phyloP scores from a whole-genome alignment of 2,888 invertebrate genomes.

The Tenthredo livida region DNA sequence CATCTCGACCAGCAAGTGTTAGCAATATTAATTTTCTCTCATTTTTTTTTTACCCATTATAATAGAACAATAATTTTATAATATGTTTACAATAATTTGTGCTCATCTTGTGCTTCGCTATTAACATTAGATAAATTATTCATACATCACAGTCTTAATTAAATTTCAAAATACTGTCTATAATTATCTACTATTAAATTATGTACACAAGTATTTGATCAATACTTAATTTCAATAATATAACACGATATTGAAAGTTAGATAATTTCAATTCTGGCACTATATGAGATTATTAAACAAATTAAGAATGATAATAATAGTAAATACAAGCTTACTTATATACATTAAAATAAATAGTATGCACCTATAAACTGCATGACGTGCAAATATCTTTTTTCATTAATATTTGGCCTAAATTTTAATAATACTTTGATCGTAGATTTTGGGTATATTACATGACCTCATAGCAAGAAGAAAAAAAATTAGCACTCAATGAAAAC shows the following conservation, averaged over 20 bases:
- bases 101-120: conserved; percentile 12
- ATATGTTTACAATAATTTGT: conserved; percentile 27
- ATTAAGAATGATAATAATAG: conserved; percentile 5
- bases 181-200: conserved; percentile 16
- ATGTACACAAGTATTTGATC: conserved; percentile 38
- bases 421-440: conserved; percentile 38
- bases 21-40: conserved; percentile 5
- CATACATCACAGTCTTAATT: conserved; percentile 50
- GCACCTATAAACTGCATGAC: conserved; percentile 6
- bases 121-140: conserved; percentile 44
- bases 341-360: conserved; percentile 35
- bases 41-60: neutral
- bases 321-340: conserved; percentile 15
- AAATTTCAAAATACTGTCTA: conserved; percentile 36
- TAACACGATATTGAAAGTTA: conserved; percentile 4
- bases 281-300: conserved; percentile 16
- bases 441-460: neutral
- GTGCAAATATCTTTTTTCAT: neutral
- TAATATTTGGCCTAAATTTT: conserved; percentile 1
- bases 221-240: conserved; percentile 49
- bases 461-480: neutral
- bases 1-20: conserved; percentile 50
- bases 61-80: conserved; percentile 26
- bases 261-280: conserved; percentile 29
- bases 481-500: neutral